phyloP scores from a whole-genome alignment of 2,888 invertebrate genomes.

The Rhorus exstirpatorius region DNA sequence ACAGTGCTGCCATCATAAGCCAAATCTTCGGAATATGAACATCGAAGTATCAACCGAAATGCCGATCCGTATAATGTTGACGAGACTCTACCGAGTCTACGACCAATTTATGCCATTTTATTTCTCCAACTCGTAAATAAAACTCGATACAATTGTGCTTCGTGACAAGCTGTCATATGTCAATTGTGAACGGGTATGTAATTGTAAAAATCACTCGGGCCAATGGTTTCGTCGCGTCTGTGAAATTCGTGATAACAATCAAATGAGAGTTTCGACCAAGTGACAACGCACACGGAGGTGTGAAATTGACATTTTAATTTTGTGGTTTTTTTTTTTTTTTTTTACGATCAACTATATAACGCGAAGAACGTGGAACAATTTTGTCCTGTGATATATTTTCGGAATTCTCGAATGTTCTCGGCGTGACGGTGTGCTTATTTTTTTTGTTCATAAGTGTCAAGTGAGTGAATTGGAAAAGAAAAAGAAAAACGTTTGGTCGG shows the following conservation, averaged over 20 bases:
- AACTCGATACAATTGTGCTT: conserved; percentile 19
- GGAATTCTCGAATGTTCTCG: not conserved
- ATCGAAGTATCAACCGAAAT: conserved; percentile 20
- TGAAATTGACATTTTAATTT: too few relatives aligned
- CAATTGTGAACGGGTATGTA: not conserved
- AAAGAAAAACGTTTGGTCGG: not conserved
- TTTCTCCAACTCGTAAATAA: not conserved
- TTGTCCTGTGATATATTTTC: not conserved
- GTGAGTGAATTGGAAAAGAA: not conserved
- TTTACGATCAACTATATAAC: not conserved
- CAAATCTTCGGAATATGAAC: conserved; percentile 9
- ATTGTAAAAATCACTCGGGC: conserved; percentile 23
- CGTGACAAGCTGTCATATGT: conserved; percentile 28
- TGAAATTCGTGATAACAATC: not conserved
- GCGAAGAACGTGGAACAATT: too few relatives aligned
- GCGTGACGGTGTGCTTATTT: too few relatives aligned
- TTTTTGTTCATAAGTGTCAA: not conserved
- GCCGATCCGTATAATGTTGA: conserved; percentile 42
- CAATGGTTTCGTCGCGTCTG: not conserved
- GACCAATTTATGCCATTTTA: not conserved
- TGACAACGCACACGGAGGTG: too few relatives aligned
- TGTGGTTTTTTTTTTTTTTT: too few relatives aligned
- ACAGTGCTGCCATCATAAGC: conserved; percentile 57
- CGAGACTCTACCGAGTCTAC: conserved; percentile 1
- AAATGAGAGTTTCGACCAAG: too few relatives aligned